Evolutionary conservation across 1,140 invertebrate genomes (phyloP), one percentile per base, ranked within the genome.

Genomic region (Neodiprion fabricii): DNA sequence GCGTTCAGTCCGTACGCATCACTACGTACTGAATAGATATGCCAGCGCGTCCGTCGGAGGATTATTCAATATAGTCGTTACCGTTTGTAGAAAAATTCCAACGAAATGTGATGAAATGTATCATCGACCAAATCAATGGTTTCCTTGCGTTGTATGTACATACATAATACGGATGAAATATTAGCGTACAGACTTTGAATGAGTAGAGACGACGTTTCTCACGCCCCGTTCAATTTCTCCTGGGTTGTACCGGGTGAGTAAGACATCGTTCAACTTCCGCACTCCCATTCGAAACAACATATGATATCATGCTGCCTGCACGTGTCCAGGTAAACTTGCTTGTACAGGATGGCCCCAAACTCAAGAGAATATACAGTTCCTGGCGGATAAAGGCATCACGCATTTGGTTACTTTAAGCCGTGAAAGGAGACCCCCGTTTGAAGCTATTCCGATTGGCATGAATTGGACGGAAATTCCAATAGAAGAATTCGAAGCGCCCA

Each of bases 401-500:
- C 85, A 87, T 74, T 83, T 93, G 14, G 88, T 93, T 9, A 92
- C 91, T 1, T 80, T 94, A 61, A 93, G 91, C 1, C 91, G 91
- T 1, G 92, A 94, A 80, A 90, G 89, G 78, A 83, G 86, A 53
- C 93, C 92, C 11, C 90, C 91, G 7, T 86, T 91, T 53, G 78
- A 85, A 74, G 85, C 89, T 49, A 90, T 87, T 70, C 86, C 81
- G 72, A 85, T 88, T 77, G 11, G 81, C 21, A 81, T 92, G 23
- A 87, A 89, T 79, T 93, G 91, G 90, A 89, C 89, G 0, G 88
- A 91, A 75, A 91, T 94, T 10, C 85, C 89, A 14, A 86, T 94
- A 12, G 88, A 91, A 75, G 94, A 94, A 82, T 93, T 94, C 78
- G 90, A 91, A 72, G 86, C 92, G 3, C 94, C 94, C 9, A 91